A percentile compares a stretch with the other conserved stretches of the same genome.
phyloP scores from a whole-genome alignment of 2,888 invertebrate species.

The Scrobipalpa costella region DNA sequence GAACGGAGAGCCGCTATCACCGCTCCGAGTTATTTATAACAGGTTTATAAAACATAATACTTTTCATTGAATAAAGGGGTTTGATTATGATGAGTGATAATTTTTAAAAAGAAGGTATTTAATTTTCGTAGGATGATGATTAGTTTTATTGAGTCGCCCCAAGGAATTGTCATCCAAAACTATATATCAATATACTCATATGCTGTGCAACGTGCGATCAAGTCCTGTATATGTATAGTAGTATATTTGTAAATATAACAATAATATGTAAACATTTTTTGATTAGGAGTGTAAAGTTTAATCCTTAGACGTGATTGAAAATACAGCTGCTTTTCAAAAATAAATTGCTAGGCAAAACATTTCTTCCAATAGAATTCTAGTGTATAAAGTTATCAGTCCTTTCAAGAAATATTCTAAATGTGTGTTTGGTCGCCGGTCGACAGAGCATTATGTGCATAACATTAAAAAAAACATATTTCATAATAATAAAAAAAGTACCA shows the following conservation, averaged over 20 bases:
- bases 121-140: no score
- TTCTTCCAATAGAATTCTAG: slow-evolving; percentile 1
- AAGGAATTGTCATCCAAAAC: no score
- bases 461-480: not conserved
- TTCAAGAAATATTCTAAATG: not conserved
- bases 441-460: not conserved
- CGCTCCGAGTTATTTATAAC: no score
- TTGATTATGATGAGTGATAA: no score
- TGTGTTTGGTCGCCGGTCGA: slow-evolving; percentile 2
- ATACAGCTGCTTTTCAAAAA: not conserved
- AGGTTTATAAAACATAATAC: no score
- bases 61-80: no score
- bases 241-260: slow-evolving; percentile 39
- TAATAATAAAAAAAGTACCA: not conserved
- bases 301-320: slow-evolving; percentile 4
- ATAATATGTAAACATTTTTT: not conserved
- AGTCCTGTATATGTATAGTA: slow-evolving; percentile 40
- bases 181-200: slow-evolving; percentile 29
- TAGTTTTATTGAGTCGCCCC: no score
- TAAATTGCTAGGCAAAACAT: not conserved
- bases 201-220: slow-evolving; percentile 45
- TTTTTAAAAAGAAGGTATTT: no score
- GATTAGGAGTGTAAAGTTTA: slow-evolving; percentile 2
- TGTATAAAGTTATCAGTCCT: not conserved
- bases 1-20: no score